Conservation (phyloP, 2,113 vertebrate genomes). For the Atractosteus spatula region DNA sequence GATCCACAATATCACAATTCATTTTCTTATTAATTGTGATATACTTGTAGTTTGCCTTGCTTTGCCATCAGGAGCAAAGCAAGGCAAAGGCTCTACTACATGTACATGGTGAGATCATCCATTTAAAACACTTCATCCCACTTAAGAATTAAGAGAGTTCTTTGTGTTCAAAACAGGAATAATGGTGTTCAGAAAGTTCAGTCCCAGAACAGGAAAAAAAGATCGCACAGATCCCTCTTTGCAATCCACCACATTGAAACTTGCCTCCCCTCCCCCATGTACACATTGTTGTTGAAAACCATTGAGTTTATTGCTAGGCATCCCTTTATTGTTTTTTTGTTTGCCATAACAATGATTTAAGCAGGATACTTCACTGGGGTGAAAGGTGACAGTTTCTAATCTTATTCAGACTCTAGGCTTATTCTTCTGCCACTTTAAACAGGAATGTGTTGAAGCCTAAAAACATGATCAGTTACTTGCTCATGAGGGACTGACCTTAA, state of each 20-base stretch:
- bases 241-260: background rate
- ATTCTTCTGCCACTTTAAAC: background rate
- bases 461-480: background rate
- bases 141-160: no score
- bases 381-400: background rate
- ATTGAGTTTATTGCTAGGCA: background rate
- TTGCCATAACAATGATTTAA: background rate
- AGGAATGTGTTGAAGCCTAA: background rate
- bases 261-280: background rate
- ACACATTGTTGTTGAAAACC: background rate
- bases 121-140: no score
- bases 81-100: no score
- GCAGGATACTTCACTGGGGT: background rate
- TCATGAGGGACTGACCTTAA: background rate
- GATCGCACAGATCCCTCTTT: no score
- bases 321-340: slow-evolving; percentile 3
- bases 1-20: no score
- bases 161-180: no score
- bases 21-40: no score
- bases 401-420: background rate
- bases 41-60: no score
- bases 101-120: no score
- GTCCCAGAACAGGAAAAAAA: no score
- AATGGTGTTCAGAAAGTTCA: no score
- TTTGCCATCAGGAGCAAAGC: no score